Base-by-base conservation (phyloP, 2,113 vertebrate species). In the Pomatostomus ruficeps region DNA sequence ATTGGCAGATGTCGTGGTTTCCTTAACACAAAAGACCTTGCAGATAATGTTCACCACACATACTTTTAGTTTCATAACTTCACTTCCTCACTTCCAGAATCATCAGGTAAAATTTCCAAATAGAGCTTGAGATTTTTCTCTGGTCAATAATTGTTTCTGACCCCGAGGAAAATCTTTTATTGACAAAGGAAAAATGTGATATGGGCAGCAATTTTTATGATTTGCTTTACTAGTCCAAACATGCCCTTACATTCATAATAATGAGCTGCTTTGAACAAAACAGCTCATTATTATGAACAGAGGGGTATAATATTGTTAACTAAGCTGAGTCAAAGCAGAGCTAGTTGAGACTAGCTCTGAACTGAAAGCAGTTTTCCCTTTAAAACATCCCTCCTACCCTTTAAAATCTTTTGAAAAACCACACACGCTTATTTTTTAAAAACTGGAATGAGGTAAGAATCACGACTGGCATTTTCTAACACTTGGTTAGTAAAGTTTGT, bases 1-100 rank as follows among this genome's bases (percentile, higher is more conserved):
- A 98, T 98, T 98, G 98, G 98, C 98, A 99, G 98, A 99, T 99
- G 99, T 98, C 98, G 98, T 98, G 98, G 98, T 98, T 99, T 99
- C 97, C 98, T 98, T 98, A 98, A 98, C 98, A 98, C 88, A 91
- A 96, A 98, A 98, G 97, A 98, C 98, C 97, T 97, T 92, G 97
- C 96, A 97, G 96, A 97, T 98, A 95, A 98, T 98, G 97, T 97
- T 97, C 96, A 77, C 91, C 58, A 83, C 78, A 93, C 94, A 97
- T 97, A 97, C 83, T 97, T 97, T 90, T 52, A 91, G 96, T 94
- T 98, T 86, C 70, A 4, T 90, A 97, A 98, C 97, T 98, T 97
- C 67, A 8, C 95, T 95, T 75, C 33, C 62, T 29, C 61, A 52
- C 21, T 88, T 95, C 81, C 38, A 65, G 93, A 91, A 96, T 95